These are phyloP conservation scores for Denticeps clupeoides DNA, from an alignment of 2,797 vertebrate genomes.

Conservation along the genomic window DNA sequence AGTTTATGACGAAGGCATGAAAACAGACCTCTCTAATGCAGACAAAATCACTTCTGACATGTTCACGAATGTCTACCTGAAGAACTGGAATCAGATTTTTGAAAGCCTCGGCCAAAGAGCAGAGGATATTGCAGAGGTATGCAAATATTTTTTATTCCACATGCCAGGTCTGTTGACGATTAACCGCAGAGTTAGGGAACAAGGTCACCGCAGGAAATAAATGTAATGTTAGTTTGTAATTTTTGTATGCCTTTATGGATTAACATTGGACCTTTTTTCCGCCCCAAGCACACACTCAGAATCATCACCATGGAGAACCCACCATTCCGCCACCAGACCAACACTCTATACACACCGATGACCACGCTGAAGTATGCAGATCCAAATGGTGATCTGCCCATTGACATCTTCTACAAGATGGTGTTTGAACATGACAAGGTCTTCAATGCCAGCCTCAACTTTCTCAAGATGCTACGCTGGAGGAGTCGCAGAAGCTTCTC, in stretches of 20 bases:
- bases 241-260: too few species aligned
- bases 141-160: too few species aligned
- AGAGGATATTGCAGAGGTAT: constrained; percentile 74
- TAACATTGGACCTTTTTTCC: too few species aligned
- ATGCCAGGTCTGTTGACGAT: too few species aligned
- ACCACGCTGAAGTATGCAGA: constrained; percentile 77
- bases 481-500: constrained; percentile 72
- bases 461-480: constrained; percentile 73
- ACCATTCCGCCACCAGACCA: constrained; percentile 79
- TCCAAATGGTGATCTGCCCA: constrained; percentile 71
- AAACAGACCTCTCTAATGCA: constrained; percentile 70
- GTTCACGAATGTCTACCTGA: constrained; percentile 75
- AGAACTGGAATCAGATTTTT: constrained; percentile 74
- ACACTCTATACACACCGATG: constrained; percentile 72
- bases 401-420: constrained; percentile 79
- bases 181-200: too few species aligned
- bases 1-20: constrained; percentile 68
- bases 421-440: constrained; percentile 77
- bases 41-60: constrained; percentile 73
- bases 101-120: constrained; percentile 69
- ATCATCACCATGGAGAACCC: constrained; percentile 71
- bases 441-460: constrained; percentile 75
- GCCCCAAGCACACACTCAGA: constrained; percentile 65
- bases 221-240: too few species aligned
- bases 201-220: too few species aligned